Evolutionary conservation across 2,113 vertebrate genomes (phyloP), one percentile per base, ranked within the genome.

Genomic region (Toxotes chatareus): DNA sequence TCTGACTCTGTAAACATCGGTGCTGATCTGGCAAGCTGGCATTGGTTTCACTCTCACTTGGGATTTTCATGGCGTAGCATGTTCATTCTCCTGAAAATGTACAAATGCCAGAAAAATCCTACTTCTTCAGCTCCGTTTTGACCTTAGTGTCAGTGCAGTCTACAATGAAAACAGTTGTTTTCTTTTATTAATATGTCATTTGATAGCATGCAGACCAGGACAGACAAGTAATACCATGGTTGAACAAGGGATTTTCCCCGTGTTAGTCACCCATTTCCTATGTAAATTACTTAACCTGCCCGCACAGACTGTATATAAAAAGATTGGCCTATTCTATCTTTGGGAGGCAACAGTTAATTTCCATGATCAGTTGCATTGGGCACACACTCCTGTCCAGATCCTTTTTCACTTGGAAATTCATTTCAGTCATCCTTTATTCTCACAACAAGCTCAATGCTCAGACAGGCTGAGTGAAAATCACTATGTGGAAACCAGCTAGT

Each of bases 161-260:
- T 10, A 59, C 40, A 19, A 31, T 10, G 6, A 53, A 66, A 27
- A 60, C 36, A 9, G 3, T 31, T 40, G 1, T 66, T 32, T 65
- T 57, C 11, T 27, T 67, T 17, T 47, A 31, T 66, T 34, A 34
- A 38, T 56, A 56, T 69, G 38, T 70, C 0, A 70, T 82, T 40
- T 55, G 17, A 69, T 23, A 23, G 67, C 32, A 23, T 1, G 19
- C 47, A n/a, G 49, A 69, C 21, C 47, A 55, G 19, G 19, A 16
- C 10, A 13, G 9, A 68, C 31, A 51, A 1, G 10, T n/a, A 16
- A 17, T 11, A n/a, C 27, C 27, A 13, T 21, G 31, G 17, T 21
- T 51, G 17, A 34, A 36, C 1, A 3, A 34, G 46, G 46, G 14
- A 47, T 68, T 51, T 51, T 36, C 46, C 44, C 44, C 3, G 2